These are phyloP conservation scores for Oenanthe melanoleuca DNA, from an alignment of 2,113 vertebrate genomes.

Conservation along the genomic window DNA sequence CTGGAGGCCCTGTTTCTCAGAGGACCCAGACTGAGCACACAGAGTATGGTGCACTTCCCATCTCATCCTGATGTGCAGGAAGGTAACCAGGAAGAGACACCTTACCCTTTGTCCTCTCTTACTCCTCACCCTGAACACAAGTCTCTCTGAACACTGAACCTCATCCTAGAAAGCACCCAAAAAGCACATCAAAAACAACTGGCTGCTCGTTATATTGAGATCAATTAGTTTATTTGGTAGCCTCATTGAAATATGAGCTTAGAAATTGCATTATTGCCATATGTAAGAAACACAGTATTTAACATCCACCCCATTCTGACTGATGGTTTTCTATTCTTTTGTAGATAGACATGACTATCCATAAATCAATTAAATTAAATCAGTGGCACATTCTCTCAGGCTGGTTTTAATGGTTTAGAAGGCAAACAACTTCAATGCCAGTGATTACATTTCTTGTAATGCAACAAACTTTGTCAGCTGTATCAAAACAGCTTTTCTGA, in stretches of 20 bases:
- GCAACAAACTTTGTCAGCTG: not conserved
- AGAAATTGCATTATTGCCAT: not conserved
- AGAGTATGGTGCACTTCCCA: not conserved
- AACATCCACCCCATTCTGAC: not conserved
- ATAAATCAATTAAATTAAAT: conserved; percentile 40
- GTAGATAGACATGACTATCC: not conserved
- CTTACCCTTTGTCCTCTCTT: not conserved
- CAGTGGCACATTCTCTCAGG: conserved; percentile 1
- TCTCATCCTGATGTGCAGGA: not conserved
- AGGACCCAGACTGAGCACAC: not conserved
- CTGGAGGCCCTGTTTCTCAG: not conserved
- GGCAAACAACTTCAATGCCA: not conserved
- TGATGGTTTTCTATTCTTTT: conserved; percentile 1
- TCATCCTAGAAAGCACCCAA: not conserved
- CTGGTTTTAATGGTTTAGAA: conserved; percentile 14
- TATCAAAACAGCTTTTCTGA: conserved; percentile 8
- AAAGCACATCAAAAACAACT: not conserved
- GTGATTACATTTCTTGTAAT: conserved; percentile 12
- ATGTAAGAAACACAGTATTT: not conserved
- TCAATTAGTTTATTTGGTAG: conserved; percentile 5
- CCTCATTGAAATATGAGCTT: conserved; percentile 15
- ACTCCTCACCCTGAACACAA: not conserved
- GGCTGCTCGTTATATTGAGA: not conserved
- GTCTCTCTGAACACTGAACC: not conserved
- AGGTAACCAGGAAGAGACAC: not conserved